Conservation (phyloP, 2,888 invertebrate genomes). For the Eremobia ochroleuca region DNA sequence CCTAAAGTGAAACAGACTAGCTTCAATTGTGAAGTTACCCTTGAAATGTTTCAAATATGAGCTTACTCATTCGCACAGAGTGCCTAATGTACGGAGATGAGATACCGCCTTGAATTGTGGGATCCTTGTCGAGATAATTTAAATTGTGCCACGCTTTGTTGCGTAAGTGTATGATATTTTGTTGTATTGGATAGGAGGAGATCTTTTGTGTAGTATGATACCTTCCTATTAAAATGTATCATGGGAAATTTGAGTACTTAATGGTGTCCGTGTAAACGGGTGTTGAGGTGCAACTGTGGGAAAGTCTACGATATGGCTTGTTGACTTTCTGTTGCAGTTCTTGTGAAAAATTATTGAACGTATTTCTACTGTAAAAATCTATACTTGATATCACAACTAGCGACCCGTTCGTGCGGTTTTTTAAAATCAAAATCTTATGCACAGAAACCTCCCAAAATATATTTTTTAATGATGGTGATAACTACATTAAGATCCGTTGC, state of each 20-base stretch:
- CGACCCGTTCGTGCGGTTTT: too few species aligned
- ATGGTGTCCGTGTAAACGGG: too few species aligned
- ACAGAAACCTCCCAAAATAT: too few species aligned
- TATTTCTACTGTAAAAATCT: not conserved
- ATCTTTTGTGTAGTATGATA: slow-evolving; percentile 12
- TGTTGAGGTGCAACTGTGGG: too few species aligned
- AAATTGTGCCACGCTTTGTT: slow-evolving; percentile 62
- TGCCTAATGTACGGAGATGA: slow-evolving; percentile 54
- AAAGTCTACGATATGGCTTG: not conserved
- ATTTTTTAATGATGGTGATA: too few species aligned
- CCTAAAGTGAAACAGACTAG: not conserved
- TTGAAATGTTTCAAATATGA: slow-evolving; percentile 57
- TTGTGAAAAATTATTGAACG: not conserved
- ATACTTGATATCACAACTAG: not conserved
- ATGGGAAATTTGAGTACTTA: slow-evolving; percentile 2
- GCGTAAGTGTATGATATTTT: slow-evolving; percentile 32
- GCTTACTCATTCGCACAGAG: slow-evolving; percentile 47
- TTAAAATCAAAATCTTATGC: too few species aligned
- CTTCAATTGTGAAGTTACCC: slow-evolving; percentile 2
- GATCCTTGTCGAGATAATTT: slow-evolving; percentile 66
- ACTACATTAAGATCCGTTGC: too few species aligned
- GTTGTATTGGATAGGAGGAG: slow-evolving; percentile 20
- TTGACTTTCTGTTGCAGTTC: not conserved
- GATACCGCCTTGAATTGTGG: slow-evolving; percentile 65
- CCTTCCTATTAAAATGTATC: not conserved